Percentiles rank a stretch among this genome's conserved stretches.
These are phyloP conservation scores for Phalloptychus januarius DNA, from an alignment of 2,797 vertebrate genomes.

Conservation along the genomic window DNA sequence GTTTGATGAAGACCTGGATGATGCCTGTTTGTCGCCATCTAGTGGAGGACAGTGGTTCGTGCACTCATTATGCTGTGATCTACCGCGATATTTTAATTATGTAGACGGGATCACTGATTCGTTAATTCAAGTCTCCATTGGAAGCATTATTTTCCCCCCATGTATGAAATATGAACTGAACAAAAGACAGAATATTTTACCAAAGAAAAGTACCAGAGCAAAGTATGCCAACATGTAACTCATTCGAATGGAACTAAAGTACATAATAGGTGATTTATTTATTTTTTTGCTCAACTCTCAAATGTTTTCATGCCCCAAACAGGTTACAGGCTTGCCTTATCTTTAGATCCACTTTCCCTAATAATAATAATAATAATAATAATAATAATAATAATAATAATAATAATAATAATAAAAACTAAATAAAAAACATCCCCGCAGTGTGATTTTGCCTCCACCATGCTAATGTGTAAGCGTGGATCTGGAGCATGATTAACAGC, in stretches of 20 bases:
- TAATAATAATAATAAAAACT: no score
- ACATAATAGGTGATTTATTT: neutral
- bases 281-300: neutral
- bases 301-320: neutral
- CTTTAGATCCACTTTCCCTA: neutral
- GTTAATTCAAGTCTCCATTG: neutral
- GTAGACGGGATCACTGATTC: neutral
- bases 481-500: neutral
- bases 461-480: neutral
- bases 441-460: neutral
- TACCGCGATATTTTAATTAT: neutral
- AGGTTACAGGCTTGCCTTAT: neutral
- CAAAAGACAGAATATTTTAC: neutral
- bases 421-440: neutral
- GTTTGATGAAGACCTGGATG: conserved; percentile 25
- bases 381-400: no score
- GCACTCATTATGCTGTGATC: conserved; percentile 8
- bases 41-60: conserved; percentile 25
- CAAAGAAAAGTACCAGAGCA: neutral
- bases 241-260: neutral
- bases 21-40: conserved; percentile 66
- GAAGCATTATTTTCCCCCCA: neutral
- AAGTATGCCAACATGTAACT: neutral
- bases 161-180: neutral
- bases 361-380: no score